These are phyloP conservation scores for Echiichthys vipera DNA, from an alignment of 2,797 vertebrate species.

Conservation along the genomic window DNA sequence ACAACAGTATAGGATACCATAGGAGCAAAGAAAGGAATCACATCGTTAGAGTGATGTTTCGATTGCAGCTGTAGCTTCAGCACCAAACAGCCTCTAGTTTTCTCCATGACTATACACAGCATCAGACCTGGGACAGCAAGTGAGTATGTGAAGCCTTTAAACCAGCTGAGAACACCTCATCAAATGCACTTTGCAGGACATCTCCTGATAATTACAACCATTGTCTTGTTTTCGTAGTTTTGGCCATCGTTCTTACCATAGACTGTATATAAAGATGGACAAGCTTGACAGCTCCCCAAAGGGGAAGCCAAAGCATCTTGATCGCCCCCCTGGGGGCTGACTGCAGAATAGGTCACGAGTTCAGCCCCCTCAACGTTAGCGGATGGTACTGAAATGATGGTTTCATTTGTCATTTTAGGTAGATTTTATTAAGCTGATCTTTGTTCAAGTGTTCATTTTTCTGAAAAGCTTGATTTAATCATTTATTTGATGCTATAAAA, in stretches of 20 bases:
- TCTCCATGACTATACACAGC: constrained; percentile 72
- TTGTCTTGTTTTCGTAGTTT: background rate
- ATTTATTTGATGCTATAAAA: no score
- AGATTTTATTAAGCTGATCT: no score
- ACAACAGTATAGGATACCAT: constrained; percentile 5
- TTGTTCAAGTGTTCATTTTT: no score
- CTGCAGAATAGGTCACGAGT: no score
- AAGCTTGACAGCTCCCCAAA: no score
- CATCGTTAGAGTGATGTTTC: constrained; percentile 71
- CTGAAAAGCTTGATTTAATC: no score
- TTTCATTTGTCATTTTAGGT: no score
- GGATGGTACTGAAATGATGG: no score
- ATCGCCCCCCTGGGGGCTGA: no score
- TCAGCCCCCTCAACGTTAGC: no score
- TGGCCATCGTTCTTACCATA: background rate
- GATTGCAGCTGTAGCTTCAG: constrained; percentile 63
- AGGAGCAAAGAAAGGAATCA: constrained; percentile 69
- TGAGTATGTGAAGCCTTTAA: background rate
- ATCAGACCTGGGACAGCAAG: constrained; percentile 75
- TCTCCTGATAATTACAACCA: background rate
- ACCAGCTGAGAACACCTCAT: background rate
- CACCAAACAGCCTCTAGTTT: constrained; percentile 69
- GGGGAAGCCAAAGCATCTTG: no score
- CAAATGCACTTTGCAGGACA: background rate
- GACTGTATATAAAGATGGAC: no score